A percentile compares a stretch with the other conserved stretches of the same genome.
Evolutionary conservation across 2,888 invertebrate species (phyloP).

Genomic region (Tetrapedia diversipes): DNA sequence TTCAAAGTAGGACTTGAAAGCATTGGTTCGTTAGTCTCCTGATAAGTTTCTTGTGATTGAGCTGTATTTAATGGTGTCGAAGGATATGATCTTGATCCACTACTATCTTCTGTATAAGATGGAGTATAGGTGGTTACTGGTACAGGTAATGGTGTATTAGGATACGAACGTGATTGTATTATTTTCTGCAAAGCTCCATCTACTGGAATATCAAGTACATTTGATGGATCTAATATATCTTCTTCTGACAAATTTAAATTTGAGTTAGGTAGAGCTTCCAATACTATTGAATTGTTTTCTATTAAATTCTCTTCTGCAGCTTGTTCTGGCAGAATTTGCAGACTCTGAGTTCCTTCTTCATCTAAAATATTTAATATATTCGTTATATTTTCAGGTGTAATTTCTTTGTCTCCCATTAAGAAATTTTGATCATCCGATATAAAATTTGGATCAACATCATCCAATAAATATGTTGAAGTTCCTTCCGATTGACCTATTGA

Average conservation of each 20-base stretch:
- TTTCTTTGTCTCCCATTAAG: conserved; percentile 79
- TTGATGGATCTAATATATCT: conserved; percentile 70
- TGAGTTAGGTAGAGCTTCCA: conserved; percentile 69
- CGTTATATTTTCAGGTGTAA: conserved; percentile 86
- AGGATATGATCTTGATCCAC: conserved; percentile 89
- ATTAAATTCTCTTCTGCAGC: conserved; percentile 65
- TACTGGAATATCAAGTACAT: conserved; percentile 71
- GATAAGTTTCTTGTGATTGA: conserved; percentile 73
- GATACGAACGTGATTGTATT: conserved; percentile 81
- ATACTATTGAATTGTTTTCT: conserved; percentile 67
- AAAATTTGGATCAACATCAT: conserved; percentile 78
- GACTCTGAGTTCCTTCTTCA: conserved; percentile 72
- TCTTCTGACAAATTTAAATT: conserved; percentile 72
- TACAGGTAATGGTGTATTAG: conserved; percentile 81
- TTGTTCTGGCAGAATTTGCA: conserved; percentile 72
- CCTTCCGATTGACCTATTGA: conserved; percentile 86
- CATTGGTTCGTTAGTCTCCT: conserved; percentile 80
- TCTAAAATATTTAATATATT: conserved; percentile 87
- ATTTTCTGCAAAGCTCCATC: conserved; percentile 74
- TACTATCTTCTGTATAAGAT: conserved; percentile 77
- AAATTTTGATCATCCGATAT: conserved; percentile 77
- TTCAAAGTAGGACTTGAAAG: conserved; percentile 79
- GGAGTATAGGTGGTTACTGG: conserved; percentile 71
- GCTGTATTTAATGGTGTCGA: conserved; percentile 86
- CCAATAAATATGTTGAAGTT: conserved; percentile 81